phyloP scores from a whole-genome alignment of 2,113 vertebrate species.

The Varanus salvator region DNA sequence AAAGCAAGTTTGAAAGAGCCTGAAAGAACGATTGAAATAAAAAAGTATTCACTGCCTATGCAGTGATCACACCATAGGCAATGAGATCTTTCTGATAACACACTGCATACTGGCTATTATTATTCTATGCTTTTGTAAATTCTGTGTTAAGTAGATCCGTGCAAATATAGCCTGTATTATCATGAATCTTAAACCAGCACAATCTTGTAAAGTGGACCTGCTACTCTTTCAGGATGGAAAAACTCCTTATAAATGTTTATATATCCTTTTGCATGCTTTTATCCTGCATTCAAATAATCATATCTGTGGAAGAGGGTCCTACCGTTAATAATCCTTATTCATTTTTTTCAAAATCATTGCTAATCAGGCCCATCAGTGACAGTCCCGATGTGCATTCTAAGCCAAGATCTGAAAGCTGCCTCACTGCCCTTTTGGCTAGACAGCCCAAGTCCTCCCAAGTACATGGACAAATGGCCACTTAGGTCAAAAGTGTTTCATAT shows the following conservation, averaged over 20 bases:
- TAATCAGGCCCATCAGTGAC: conserved; percentile 9
- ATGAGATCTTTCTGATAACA: neutral
- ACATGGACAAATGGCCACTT: conserved; percentile 23
- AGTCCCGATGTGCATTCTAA: neutral
- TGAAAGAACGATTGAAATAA: neutral
- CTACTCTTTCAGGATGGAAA: conserved; percentile 21
- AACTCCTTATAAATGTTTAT: neutral
- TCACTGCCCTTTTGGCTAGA: conserved; percentile 6
- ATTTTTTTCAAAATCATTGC: conserved; percentile 19
- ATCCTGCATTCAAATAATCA: conserved; percentile 5
- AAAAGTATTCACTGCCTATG: no score
- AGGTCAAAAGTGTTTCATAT: conserved; percentile 7
- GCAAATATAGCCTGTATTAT: neutral
- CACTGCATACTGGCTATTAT: neutral
- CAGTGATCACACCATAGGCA: neutral
- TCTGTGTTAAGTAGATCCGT: neutral
- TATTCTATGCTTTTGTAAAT: neutral
- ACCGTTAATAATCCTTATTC: neutral
- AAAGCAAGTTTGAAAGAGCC: neutral
- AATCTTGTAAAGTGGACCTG: conserved; percentile 12
- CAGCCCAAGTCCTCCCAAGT: neutral
- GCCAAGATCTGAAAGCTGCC: neutral
- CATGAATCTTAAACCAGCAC: neutral
- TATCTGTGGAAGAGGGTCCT: neutral
- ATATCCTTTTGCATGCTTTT: neutral